phyloP scores from a whole-genome alignment of 2,797 vertebrate genomes.

The Cottoperca gobio region DNA sequence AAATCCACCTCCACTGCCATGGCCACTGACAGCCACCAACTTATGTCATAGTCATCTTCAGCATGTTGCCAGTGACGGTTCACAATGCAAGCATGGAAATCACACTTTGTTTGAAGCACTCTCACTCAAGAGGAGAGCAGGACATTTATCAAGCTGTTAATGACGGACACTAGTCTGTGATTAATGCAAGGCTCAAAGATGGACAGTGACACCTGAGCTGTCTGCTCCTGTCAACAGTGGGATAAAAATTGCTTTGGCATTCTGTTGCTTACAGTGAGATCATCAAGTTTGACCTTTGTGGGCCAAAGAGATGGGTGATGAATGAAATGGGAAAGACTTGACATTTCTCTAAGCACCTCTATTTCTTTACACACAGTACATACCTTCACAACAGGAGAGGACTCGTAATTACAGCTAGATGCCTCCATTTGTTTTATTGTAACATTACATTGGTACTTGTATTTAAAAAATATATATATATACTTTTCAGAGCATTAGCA shows the following conservation, averaged over 20 bases:
- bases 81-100: slow-evolving; percentile 66
- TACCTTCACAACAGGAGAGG: slow-evolving; percentile 27
- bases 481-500: slow-evolving; percentile 12
- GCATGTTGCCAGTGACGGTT: slow-evolving; percentile 66
- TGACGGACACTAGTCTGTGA: not conserved
- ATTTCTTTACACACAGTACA: slow-evolving; percentile 6
- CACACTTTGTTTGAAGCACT: slow-evolving; percentile 60
- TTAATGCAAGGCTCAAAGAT: slow-evolving; percentile 23
- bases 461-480: slow-evolving; percentile 9
- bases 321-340: slow-evolving; percentile 52
- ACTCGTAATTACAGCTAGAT: slow-evolving; percentile 12
- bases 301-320: slow-evolving; percentile 28
- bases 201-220: slow-evolving; percentile 28
- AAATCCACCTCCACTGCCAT: slow-evolving; percentile 51
- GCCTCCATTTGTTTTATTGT: not conserved
- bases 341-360: slow-evolving; percentile 46
- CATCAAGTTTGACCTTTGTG: slow-evolving; percentile 36
- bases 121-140: slow-evolving; percentile 19
- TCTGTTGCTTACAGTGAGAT: slow-evolving; percentile 24
- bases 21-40: slow-evolving; percentile 53
- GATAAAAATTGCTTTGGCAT: slow-evolving; percentile 43
- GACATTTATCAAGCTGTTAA: slow-evolving; percentile 40
- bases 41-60: slow-evolving; percentile 55
- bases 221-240: slow-evolving; percentile 7
- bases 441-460: not conserved